A percentile compares a stretch with the other conserved stretches of the same genome.
Evolutionary conservation across 2,888 invertebrate genomes (phyloP).

Genomic region (Calameuta pallipes): DNA sequence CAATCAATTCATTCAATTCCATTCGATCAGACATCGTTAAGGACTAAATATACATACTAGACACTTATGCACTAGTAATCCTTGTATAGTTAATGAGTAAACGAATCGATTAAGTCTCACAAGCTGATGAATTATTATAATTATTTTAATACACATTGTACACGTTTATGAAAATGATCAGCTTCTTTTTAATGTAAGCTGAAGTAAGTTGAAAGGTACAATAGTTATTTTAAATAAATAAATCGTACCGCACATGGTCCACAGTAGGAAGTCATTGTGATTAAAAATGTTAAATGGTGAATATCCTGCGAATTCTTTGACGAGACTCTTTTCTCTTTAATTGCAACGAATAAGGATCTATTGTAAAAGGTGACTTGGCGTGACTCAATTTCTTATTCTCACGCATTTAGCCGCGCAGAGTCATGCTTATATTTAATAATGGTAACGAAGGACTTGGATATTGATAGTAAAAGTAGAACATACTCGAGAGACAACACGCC

Average conservation of each 20-base stretch:
- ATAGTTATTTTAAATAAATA: neutral
- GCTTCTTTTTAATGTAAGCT: neutral
- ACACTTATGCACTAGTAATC: too few species aligned
- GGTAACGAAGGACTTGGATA: neutral
- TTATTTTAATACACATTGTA: too few species aligned
- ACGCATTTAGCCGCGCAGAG: neutral
- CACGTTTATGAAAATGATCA: neutral
- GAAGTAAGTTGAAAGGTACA: neutral
- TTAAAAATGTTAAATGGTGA: neutral
- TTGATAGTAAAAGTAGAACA: conserved; percentile 1
- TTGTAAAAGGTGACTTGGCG: neutral
- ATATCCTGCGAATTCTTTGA: neutral
- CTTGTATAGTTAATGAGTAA: too few species aligned
- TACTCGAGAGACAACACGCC: neutral
- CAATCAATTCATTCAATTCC: neutral
- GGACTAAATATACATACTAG: too few species aligned
- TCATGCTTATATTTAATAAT: neutral
- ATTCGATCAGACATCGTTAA: neutral
- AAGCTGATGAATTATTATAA: too few species aligned
- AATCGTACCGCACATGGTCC: neutral
- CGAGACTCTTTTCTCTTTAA: neutral
- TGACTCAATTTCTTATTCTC: neutral
- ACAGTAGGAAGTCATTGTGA: neutral
- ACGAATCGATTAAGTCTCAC: too few species aligned
- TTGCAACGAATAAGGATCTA: neutral